Base-by-base conservation (phyloP, 2,888 invertebrate species). In the Hydriomena furcata region DNA sequence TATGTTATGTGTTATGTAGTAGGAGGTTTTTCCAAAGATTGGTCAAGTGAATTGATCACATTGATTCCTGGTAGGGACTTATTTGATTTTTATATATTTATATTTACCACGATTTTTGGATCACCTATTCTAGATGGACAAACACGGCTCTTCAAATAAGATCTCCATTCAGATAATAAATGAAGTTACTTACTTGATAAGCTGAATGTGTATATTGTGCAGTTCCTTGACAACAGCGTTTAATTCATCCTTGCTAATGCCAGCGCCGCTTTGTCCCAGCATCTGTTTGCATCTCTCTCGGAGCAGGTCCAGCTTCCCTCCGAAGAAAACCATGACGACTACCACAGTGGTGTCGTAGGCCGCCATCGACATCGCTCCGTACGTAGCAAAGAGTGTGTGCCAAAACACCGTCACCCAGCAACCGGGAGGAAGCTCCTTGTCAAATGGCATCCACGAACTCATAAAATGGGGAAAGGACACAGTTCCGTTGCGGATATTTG, bases 391-490 rank as follows among this genome's bases (percentile, higher is more conserved):
- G 11, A 0, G 13, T 5, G 58, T 49, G 51, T 88, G 88, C 77
- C 79, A 80, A 0, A 69, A 10, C 5, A 87, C 71, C 1, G 84
- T 84, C 1, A 84, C 63, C 83, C 82, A 87, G 34, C 64, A 67
- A 1, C 85, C 85, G 1, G 86, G 84, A 2, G 68, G 70, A 30
- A 70, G 65, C 36, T 84, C 69, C 48, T 86, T 86, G 53, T 88
- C 80, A 58, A 82, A 73, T 1, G 88, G 88, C 71, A 83, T 71
- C 86, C 87, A 89, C 7, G 88, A 79, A 46, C 84, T 88, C 34
- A 84, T 84, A 25, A 89, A 84, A 37, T 87, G 88, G 0, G 83
- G 83, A 59, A 85, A 87, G 0, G 53, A 23, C 53, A 80, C 82
- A 0, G 75, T 76, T 1, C 82, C 86, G 56, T 82, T 82, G 0